These are phyloP conservation scores for Sarcophaga variegata DNA, from an alignment of 2,888 invertebrate species.

Conservation along the genomic window DNA sequence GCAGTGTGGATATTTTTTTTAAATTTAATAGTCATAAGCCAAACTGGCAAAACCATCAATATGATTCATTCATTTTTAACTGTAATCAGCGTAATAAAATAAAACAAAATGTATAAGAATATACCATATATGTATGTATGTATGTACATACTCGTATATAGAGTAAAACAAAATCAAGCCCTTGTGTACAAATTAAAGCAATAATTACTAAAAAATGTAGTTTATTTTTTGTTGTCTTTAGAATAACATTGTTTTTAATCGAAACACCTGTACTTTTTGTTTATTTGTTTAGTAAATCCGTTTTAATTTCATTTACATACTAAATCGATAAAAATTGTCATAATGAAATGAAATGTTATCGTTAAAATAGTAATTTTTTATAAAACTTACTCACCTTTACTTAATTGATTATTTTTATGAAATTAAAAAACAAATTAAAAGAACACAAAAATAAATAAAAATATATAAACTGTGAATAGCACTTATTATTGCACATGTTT, in stretches of 20 bases:
- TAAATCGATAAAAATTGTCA: slow-evolving; percentile 51
- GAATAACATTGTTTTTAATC: neutral
- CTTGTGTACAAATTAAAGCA: neutral
- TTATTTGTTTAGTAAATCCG: slow-evolving; percentile 34
- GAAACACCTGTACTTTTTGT: slow-evolving; percentile 44
- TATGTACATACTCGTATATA: no score
- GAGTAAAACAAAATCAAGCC: neutral
- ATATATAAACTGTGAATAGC: slow-evolving; percentile 16
- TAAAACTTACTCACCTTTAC: slow-evolving; percentile 43
- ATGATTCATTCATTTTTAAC: no score
- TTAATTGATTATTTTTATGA: slow-evolving; percentile 16
- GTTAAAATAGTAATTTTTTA: slow-evolving; percentile 17
- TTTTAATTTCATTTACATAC: slow-evolving; percentile 53
- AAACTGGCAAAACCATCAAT: no score
- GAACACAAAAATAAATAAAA: neutral
- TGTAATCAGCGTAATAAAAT: no score
- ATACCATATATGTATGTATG: no score
- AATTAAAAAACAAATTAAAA: slow-evolving; percentile 12
- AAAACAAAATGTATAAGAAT: no score
- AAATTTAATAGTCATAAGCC: no score
- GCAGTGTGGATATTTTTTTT: no score
- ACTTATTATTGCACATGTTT: slow-evolving; percentile 4
- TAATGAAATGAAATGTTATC: slow-evolving; percentile 47
- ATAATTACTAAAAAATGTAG: neutral
- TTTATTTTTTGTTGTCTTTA: neutral